Base-by-base conservation (phyloP, 2,113 vertebrate species). In the Setophaga coronata region DNA sequence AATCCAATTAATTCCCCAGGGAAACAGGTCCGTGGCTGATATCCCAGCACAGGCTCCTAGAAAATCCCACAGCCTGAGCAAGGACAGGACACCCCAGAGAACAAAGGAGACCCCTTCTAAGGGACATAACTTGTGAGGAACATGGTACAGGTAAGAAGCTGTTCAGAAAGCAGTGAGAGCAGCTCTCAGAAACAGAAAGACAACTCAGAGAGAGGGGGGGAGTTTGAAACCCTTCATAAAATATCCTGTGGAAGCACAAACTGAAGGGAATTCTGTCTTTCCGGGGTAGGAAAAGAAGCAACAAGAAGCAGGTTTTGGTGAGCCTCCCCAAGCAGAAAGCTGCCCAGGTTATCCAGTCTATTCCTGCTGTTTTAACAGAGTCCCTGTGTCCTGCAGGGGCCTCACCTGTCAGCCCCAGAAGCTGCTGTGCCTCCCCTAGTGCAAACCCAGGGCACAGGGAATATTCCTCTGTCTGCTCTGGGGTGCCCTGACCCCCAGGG, bases 281-380 rank as follows among this genome's bases (percentile, higher is more conserved):
- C 51, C 19, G 14, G 2, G 9, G 8, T 12, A 34, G 24, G n/a
- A 58, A 58, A 34, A 34, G n/a, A 24, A 24, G 45, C 54, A 61
- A 12, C 2, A 1, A 72, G 40, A 24, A 69, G 26, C 7, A n/a
- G 53, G 15, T 5, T 58, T 53, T 29, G 20, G 20, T 36, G 24
- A 87, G 20, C 38, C 16, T 7, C 18, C 19, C 3, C 0, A 29
- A 51, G 10, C 18, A 66, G 24, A n/a, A 58, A 58, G 28, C 25
- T 24, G 5, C 54, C 78, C 54, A 25, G 18, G 28, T 4, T 18
- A 14, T 28, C 10, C 47, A 21, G 14, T 45, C 79, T 3, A 1
- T 11, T 18, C 4, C 0, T 20, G 48, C 6, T 47, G 0, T 8
- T 56, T 24, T 4, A 14, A 9, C 11, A 40, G 24, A 24, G 8